These are phyloP conservation scores for Passer domesticus DNA, from an alignment of 2,113 vertebrate species.

Conservation along the genomic window DNA sequence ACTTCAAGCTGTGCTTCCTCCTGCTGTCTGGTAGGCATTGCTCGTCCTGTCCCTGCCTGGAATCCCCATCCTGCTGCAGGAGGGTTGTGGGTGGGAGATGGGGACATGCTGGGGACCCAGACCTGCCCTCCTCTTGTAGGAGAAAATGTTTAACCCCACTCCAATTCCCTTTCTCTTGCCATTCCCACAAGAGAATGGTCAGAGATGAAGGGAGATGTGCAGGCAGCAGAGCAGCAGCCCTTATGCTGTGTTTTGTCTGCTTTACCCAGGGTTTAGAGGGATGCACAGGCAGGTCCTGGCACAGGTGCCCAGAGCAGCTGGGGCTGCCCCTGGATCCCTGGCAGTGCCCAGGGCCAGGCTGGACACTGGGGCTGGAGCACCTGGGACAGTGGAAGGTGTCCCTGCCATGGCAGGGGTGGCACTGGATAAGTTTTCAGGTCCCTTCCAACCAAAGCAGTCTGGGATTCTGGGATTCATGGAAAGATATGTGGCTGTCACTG, in stretches of 20 bases:
- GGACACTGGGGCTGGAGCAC: neutral
- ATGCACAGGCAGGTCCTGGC: neutral
- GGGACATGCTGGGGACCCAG: fast-evolving
- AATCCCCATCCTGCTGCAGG: neutral
- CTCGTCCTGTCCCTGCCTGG: neutral
- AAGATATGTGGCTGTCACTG: fast-evolving
- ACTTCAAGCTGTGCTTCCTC: slow-evolving; percentile 92
- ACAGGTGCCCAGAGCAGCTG: neutral
- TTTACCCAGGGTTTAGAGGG: neutral
- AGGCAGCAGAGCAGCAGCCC: neutral
- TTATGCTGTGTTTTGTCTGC: neutral
- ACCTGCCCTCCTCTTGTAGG: neutral
- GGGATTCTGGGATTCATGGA: neutral
- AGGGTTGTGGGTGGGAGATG: neutral
- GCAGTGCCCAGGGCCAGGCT: neutral
- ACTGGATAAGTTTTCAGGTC: neutral
- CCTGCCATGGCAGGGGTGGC: neutral
- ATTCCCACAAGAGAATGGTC: fast-evolving
- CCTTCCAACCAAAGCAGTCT: neutral
- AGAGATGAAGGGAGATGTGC: neutral
- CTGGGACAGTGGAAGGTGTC: neutral
- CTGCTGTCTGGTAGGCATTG: slow-evolving; percentile 87
- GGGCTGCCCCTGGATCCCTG: neutral
- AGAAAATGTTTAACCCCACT: fast-evolving
- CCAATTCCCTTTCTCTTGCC: neutral